Evolutionary conservation across 2,113 vertebrate genomes (phyloP), one percentile per base, ranked within the genome.

Genomic region (Pogona vitticeps): DNA sequence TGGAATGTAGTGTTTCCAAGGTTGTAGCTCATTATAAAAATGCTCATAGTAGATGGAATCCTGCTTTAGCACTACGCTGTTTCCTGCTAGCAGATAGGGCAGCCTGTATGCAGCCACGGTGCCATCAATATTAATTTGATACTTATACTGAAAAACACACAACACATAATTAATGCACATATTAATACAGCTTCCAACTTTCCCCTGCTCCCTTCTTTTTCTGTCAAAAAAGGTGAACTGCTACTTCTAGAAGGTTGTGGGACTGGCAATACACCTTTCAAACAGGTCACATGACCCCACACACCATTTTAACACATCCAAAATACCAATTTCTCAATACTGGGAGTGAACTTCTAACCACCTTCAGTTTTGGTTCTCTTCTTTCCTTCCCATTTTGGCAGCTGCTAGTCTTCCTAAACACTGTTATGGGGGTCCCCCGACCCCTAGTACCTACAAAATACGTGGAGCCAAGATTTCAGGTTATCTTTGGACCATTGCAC

Each of bases 1-100:
- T 0, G 99, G 99, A 93, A 99, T 97, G 90, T 98, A 99, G 86
- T 99, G 98, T 86, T 97, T 96, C 99, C 99, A 99, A 0, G 98
- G 97, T 85, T 93, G 94, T 42, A 99, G 96, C 85, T 98, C 96
- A 0, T 97, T 97, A 94, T 99, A 99, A 92, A 99, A 99, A 93
- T 99, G 98, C 86, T 99, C 99, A 0, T 99, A 99, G 94, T 99
- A 99, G 88, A 96, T 94, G 28, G 99, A 99, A 61, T 99, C 98
- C 93, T 99, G 98, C 95, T 99, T 99, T 31, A 99, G 92, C 40
- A 99, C 98, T n/a, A 99, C 97, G 1, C 98, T 99, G 96, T 98
- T 97, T 46, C 98, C 98, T 2, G 97, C 98, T 70, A 99, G 95
- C 18, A 99, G 97, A 91, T 99, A 99, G 0, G 99, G 98, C 94